phyloP scores from a whole-genome alignment of 1,140 invertebrate species.

The Wasmannia auropunctata region DNA sequence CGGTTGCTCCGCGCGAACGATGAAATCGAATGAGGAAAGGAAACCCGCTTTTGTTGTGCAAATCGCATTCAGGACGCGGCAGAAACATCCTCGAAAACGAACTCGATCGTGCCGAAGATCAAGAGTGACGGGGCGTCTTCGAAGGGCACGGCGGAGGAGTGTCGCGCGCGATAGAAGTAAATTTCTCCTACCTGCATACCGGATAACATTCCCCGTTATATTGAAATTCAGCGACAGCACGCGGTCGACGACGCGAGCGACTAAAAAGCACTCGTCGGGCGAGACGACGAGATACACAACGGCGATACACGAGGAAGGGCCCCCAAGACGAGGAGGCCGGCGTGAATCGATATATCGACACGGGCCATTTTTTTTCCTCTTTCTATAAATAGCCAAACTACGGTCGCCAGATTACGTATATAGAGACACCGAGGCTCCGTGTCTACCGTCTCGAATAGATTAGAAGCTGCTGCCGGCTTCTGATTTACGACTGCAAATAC shows the following conservation, averaged over 20 bases:
- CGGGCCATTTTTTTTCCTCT: slow-evolving; percentile 69
- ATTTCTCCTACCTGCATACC: slow-evolving; percentile 14
- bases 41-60: not conserved
- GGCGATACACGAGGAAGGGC: not conserved
- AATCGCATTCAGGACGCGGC: slow-evolving; percentile 14
- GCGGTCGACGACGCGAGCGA: slow-evolving; percentile 46
- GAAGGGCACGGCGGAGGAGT: not conserved
- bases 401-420: slow-evolving; percentile 70
- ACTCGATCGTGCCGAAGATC: slow-evolving; percentile 36
- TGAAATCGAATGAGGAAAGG: not conserved
- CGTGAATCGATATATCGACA: slow-evolving; percentile 75
- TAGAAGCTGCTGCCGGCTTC: slow-evolving; percentile 50
- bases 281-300: slow-evolving; percentile 28
- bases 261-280: slow-evolving; percentile 47
- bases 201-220: slow-evolving; percentile 15
- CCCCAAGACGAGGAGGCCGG: slow-evolving; percentile 62
- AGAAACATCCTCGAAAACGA: slow-evolving; percentile 22
- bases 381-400: slow-evolving; percentile 72
- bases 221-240: slow-evolving; percentile 62
- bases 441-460: slow-evolving; percentile 62
- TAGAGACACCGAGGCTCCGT: slow-evolving; percentile 15
- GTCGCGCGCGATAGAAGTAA: slow-evolving; percentile 3
- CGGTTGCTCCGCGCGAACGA: not conserved
- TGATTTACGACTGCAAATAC: slow-evolving; percentile 69
- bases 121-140: not conserved